These are phyloP conservation scores for Melinaea marsaeus DNA, from an alignment of 2,888 invertebrate genomes.

Conservation along the genomic window DNA sequence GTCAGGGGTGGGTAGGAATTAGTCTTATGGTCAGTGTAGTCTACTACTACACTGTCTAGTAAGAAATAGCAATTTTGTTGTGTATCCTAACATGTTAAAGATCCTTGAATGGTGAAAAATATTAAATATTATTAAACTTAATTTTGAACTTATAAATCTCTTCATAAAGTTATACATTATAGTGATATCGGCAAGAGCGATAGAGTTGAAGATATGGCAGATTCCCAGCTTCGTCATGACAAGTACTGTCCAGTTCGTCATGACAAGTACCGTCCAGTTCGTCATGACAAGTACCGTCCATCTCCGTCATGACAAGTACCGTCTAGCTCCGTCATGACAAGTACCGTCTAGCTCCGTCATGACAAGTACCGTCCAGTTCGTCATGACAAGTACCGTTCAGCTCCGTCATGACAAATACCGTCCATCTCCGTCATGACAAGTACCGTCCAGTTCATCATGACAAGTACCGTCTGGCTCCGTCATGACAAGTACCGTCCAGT, in stretches of 20 bases:
- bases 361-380: no score
- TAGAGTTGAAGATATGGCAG: slow-evolving; percentile 81
- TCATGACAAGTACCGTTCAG: no score
- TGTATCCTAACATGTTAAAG: slow-evolving; percentile 44
- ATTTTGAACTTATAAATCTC: not conserved
- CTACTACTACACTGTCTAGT: slow-evolving; percentile 31
- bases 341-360: no score
- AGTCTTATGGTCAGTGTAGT: slow-evolving; percentile 54
- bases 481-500: no score
- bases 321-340: no score
- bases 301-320: slow-evolving; percentile 77
- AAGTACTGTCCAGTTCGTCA: no score
- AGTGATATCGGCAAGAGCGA: slow-evolving; percentile 69
- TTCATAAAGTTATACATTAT: slow-evolving; percentile 50
- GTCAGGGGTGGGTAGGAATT: slow-evolving; percentile 52
- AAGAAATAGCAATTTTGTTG: not conserved
- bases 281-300: slow-evolving; percentile 66
- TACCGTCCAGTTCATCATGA: no score
- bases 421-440: no score
- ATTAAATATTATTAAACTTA: not conserved
- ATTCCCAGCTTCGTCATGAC: slow-evolving; percentile 82
- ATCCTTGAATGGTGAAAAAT: slow-evolving; percentile 36
- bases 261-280: slow-evolving; percentile 67
- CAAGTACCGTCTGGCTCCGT: no score
- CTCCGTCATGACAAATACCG: no score